Evolutionary conservation across 1,140 invertebrate genomes (phyloP).

Genomic region (Drosophila santomea): DNA sequence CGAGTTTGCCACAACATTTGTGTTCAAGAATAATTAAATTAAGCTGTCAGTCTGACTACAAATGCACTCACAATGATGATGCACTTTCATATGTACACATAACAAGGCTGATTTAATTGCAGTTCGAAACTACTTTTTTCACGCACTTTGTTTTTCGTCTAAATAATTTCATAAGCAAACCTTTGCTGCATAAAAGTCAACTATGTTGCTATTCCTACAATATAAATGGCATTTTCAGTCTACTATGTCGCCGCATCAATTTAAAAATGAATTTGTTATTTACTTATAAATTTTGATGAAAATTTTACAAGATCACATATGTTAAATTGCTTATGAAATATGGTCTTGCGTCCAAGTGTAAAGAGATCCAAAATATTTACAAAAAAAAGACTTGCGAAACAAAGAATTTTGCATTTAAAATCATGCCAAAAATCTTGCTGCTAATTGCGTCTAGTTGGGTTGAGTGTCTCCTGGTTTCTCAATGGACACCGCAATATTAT

Average conservation of each 20-base stretch:
- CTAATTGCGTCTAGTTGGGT: no score
- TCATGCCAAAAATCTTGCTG: no score
- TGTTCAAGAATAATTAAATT: conserved; percentile 47
- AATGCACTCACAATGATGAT: background rate
- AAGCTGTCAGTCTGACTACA: conserved; percentile 19
- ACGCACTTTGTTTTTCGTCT: background rate
- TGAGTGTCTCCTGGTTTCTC: background rate
- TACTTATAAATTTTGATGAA: background rate
- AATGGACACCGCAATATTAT: background rate
- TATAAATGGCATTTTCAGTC: background rate
- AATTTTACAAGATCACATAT: background rate
- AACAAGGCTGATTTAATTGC: no score
- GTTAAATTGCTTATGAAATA: no score
- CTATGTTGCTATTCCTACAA: background rate
- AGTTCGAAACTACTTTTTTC: background rate
- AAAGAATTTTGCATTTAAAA: background rate
- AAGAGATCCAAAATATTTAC: no score
- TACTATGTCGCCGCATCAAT: background rate
- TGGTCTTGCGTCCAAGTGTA: no score
- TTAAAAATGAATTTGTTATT: no score
- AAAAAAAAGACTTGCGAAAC: background rate
- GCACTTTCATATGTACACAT: background rate
- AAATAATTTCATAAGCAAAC: background rate
- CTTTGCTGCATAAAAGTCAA: background rate
- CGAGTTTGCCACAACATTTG: conserved; percentile 38